Conservation (phyloP, 64 coral and sea anemone species). For the Actinia equina region DNA sequence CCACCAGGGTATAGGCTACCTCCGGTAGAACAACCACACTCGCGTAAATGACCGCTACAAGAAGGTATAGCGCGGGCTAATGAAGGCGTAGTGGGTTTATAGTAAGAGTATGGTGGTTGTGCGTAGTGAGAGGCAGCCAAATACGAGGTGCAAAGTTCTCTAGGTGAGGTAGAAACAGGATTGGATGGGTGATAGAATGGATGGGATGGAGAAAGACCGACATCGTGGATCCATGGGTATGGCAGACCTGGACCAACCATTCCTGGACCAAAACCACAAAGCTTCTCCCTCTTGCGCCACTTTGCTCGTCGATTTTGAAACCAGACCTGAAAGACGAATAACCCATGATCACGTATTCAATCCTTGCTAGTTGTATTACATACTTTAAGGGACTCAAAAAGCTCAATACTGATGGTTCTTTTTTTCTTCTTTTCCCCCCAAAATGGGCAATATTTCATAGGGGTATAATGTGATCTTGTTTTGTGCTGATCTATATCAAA, state of each 20-base stretch:
- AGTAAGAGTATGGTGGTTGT: neutral
- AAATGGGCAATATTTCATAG: no score
- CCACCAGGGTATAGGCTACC: conserved; percentile 30
- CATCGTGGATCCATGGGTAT: conserved; percentile 79
- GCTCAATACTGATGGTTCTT: neutral
- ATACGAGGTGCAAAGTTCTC: conserved; percentile 43
- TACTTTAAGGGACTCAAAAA: neutral
- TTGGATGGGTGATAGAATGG: conserved; percentile 28
- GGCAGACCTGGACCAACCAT: conserved; percentile 61
- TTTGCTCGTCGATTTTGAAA: conserved; percentile 98
- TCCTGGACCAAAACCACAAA: conserved; percentile 78
- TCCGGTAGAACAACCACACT: conserved; percentile 25
- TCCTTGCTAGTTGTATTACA: neutral
- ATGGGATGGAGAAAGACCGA: conserved; percentile 5
- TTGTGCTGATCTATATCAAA: no score
- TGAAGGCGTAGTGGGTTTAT: neutral
- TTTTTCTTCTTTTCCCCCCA: neutral
- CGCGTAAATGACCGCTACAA: conserved; percentile 13
- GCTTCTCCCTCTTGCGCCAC: conserved; percentile 96
- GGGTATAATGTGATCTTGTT: no score
- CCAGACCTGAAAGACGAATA: conserved; percentile 78
- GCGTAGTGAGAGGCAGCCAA: neutral
- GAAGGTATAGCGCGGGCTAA: conserved; percentile 18
- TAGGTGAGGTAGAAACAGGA: neutral
- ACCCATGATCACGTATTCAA: conserved; percentile 2